phyloP scores from a whole-genome alignment of 2,797 vertebrate genomes.

The Malurus leucopterus region DNA sequence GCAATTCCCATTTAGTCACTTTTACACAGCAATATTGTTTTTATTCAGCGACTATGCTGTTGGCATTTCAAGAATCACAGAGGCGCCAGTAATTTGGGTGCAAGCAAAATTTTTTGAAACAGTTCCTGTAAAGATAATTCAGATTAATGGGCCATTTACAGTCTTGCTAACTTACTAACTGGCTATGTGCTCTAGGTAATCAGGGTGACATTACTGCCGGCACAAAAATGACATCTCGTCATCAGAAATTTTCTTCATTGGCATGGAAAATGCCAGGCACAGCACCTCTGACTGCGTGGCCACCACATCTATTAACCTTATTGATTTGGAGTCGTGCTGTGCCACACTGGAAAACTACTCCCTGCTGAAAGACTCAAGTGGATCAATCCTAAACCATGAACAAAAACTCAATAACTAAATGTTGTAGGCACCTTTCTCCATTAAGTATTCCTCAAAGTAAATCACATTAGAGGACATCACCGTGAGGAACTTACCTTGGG shows the following conservation, averaged over 20 bases:
- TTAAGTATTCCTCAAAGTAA: conserved; percentile 85
- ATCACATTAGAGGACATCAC: conserved; percentile 69
- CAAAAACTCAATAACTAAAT: conserved; percentile 89
- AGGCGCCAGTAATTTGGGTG: conserved; percentile 52
- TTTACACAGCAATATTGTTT: conserved; percentile 57
- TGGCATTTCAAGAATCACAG: conserved; percentile 81
- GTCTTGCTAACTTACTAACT: conserved; percentile 73
- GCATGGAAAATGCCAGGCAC: conserved; percentile 89
- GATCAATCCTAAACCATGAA: conserved; percentile 89
- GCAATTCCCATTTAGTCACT: not conserved
- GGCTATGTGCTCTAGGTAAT: conserved; percentile 81
- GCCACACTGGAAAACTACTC: conserved; percentile 85
- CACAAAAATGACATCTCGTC: conserved; percentile 88
- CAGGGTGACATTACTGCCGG: conserved; percentile 84
- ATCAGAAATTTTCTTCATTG: conserved; percentile 92
- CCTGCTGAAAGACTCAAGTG: conserved; percentile 88
- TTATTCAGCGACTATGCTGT: conserved; percentile 67
- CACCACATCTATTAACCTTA: conserved; percentile 97
- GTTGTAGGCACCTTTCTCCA: conserved; percentile 72
- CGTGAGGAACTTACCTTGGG: conserved; percentile 36
- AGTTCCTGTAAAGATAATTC: conserved; percentile 86
- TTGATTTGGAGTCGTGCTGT: conserved; percentile 90
- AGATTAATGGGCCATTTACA: conserved; percentile 81
- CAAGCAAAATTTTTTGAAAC: conserved; percentile 56
- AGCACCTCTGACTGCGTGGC: conserved; percentile 90